Evolutionary conservation across 37 sponge, comb jelly and placozoan species (phyloP), one percentile per base, ranked within the genome.

Genomic region (Ianthella basta): DNA sequence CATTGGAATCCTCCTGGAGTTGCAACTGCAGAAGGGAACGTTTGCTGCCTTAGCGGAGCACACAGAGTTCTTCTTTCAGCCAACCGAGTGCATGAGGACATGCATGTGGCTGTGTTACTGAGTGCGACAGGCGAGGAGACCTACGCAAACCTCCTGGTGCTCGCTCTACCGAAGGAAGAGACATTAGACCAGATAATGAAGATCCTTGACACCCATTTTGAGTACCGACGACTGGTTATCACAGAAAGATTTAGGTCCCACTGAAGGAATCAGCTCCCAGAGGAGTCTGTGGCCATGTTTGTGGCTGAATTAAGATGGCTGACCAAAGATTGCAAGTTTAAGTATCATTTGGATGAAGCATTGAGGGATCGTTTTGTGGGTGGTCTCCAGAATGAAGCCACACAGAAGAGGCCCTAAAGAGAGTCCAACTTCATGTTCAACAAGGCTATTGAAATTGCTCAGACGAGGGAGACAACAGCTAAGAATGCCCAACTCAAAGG

Each of bases 31-130:
- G 40, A 33, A 56, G 34, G 78, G 74, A 35, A 40, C 39, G 24
- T 30, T 85, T 0, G 38, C 85, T 13, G 39, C 40, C 10, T 86
- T 80, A 35, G 24, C 79, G 20, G 87, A 86, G 32, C 24, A 77
- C 25, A 23, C 35, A 33, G 44, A 85, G 68, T 25, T 66, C 19
- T 83, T 44, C 53, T 64, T 83, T 4, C 39, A 41, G 81, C 81
- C 34, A 81, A 81, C 37, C n/a, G 32, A 60, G 68, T 83, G 29
- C 36, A 64, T 19, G 83, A 83, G 54, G 64, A 23, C 33, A 70
- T 27, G 59, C 32, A 56, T 1, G 84, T 72, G 21, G 34, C 72
- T 1, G 73, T 67, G 34, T 39, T 85, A 16, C 30, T 85, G n/a
- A 60, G 36, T 21, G 36, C 56, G 0, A 27, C 73, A 25, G 85